Conservation (phyloP, 2,888 invertebrate genomes). For the Muschampia plurimacula region DNA sequence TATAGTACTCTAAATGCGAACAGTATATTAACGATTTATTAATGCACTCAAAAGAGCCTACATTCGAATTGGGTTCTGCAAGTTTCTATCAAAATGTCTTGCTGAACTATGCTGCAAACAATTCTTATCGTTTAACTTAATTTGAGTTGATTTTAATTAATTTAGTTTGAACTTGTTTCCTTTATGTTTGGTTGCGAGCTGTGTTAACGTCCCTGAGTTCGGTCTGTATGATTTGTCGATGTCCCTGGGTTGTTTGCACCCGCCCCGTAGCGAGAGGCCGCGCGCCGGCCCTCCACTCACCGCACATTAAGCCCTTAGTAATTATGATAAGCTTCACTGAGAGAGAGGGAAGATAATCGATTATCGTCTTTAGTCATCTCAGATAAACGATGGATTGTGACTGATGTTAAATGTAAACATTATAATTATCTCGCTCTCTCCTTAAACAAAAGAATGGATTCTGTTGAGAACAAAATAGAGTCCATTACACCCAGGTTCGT, state of each 20-base stretch:
- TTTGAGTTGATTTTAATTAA: slow-evolving; percentile 52
- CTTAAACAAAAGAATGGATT: slow-evolving; percentile 34
- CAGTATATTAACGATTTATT: not conserved
- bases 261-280: slow-evolving; percentile 56
- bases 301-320: slow-evolving; percentile 13
- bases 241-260: slow-evolving; percentile 69
- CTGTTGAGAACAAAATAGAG: slow-evolving; percentile 27
- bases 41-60: not conserved
- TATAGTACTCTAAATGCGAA: not conserved
- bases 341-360: slow-evolving; percentile 41
- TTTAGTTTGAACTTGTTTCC: slow-evolving; percentile 51
- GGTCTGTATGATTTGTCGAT: slow-evolving; percentile 57
- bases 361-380: not conserved
- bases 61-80: not conserved
- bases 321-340: slow-evolving; percentile 28
- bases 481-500: slow-evolving; percentile 12
- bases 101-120: slow-evolving; percentile 53
- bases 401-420: not conserved
- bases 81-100: not conserved
- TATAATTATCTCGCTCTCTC: slow-evolving; percentile 42
- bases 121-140: slow-evolving; percentile 53
- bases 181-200: slow-evolving; percentile 57
- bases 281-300: slow-evolving; percentile 9
- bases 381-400: not conserved
- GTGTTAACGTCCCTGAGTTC: slow-evolving; percentile 61